phyloP scores from a whole-genome alignment of 2,797 vertebrate species.

The Sternarchorhynchus goeldii region DNA sequence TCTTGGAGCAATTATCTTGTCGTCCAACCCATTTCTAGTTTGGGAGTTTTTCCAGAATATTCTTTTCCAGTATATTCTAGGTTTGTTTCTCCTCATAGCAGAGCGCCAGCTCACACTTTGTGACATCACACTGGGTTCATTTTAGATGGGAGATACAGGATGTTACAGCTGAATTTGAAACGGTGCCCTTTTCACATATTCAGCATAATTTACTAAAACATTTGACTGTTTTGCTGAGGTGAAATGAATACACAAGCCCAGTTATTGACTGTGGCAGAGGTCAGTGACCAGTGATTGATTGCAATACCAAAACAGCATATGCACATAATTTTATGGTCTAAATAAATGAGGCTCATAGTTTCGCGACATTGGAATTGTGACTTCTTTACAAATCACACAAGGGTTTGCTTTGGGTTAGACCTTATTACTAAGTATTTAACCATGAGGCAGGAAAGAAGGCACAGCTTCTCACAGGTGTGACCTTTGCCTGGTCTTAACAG shows the following conservation, averaged over 20 bases:
- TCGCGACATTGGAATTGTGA: neutral
- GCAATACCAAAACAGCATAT: neutral
- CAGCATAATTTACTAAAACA: neutral
- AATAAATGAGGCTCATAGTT: neutral
- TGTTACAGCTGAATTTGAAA: neutral
- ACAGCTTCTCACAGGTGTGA: no score
- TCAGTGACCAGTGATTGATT: neutral
- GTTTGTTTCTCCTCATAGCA: neutral
- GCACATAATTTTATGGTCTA: neutral
- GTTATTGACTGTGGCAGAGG: neutral
- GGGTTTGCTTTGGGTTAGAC: neutral
- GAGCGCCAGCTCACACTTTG: neutral
- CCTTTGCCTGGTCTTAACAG: no score
- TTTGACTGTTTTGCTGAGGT: constrained; percentile 1
- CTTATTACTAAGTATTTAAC: neutral
- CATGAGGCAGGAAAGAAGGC: no score
- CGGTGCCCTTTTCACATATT: neutral
- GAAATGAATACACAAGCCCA: constrained; percentile 8
- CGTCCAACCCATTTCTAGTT: constrained; percentile 16
- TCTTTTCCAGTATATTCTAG: neutral
- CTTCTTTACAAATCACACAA: neutral
- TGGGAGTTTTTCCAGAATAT: neutral
- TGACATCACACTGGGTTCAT: neutral
- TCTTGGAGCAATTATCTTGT: neutral
- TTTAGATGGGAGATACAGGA: constrained; percentile 5